Percentiles rank a stretch among this genome's conserved stretches.
Conservation (phyloP, 2,797 vertebrate species). For the Coracias cyanogaster region DNA sequence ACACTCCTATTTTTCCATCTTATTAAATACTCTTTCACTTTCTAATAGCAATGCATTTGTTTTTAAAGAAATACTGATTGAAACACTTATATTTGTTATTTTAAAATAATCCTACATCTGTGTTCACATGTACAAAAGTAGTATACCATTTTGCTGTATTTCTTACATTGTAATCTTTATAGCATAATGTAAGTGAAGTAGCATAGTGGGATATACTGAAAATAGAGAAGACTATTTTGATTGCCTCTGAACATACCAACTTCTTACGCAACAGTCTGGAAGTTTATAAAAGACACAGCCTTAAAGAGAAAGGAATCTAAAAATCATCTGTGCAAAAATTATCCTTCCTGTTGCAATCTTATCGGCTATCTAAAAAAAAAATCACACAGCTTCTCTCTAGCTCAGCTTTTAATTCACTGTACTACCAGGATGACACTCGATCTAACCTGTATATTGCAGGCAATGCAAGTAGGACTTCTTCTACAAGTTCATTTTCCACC, state of each 20-base stretch:
- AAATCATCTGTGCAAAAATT: not conserved
- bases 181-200: not conserved
- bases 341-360: not conserved
- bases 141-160: not conserved
- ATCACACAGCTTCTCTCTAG: not conserved
- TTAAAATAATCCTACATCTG: not conserved
- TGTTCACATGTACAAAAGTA: not conserved
- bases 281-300: not conserved
- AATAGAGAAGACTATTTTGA: not conserved
- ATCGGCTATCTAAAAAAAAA: not conserved
- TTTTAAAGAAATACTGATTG: not conserved
- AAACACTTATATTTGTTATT: not conserved
- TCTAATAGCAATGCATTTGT: not conserved
- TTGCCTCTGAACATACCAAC: not conserved
- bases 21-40: not conserved
- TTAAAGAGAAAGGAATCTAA: not conserved
- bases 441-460: not conserved
- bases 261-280: not conserved
- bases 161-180: not conserved
- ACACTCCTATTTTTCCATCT: not conserved
- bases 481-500: not conserved
- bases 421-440: not conserved
- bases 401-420: not conserved
- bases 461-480: not conserved
- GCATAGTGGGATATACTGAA: not conserved